Percentiles rank a stretch among this genome's conserved stretches.
Evolutionary conservation across 2,797 vertebrate species (phyloP).

Genomic region (Amphiprion clarkii): DNA sequence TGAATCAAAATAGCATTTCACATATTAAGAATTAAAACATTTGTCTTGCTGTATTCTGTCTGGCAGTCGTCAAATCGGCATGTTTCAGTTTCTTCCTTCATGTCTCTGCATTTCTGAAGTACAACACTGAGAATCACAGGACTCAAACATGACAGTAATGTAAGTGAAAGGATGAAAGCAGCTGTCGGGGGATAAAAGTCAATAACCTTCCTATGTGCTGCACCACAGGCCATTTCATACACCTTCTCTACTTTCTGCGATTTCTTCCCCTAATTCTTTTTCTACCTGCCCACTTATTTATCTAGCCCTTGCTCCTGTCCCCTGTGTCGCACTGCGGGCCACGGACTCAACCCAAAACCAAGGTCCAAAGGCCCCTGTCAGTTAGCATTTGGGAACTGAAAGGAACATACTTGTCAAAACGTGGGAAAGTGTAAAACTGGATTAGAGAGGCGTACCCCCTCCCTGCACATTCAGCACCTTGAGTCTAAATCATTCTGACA

Average conservation of each 20-base stretch:
- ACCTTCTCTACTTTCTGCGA: conserved; percentile 17
- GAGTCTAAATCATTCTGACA: conserved; percentile 70
- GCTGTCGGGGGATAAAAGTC: conserved; percentile 39
- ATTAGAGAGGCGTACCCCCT: conserved; percentile 63
- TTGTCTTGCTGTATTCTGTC: not conserved
- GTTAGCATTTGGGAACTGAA: conserved; percentile 71
- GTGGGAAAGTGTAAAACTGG: conserved; percentile 71
- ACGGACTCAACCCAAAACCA: conserved; percentile 42
- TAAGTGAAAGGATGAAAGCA: conserved; percentile 34
- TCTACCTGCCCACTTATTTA: conserved; percentile 50
- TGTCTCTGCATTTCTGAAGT: conserved; percentile 22
- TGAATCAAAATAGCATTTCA: conserved; percentile 28
- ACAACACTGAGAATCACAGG: conserved; percentile 19
- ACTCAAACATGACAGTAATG: conserved; percentile 27
- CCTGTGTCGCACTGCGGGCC: conserved; percentile 54
- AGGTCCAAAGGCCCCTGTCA: conserved; percentile 61
- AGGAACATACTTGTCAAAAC: conserved; percentile 72
- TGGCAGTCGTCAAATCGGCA: conserved; percentile 6
- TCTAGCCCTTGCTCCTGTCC: conserved; percentile 37
- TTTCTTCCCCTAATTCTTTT: not conserved
- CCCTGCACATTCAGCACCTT: conserved; percentile 34
- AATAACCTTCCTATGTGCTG: conserved; percentile 31
- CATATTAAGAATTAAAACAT: conserved; percentile 7
- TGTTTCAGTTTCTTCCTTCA: not conserved
- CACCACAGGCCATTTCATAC: conserved; percentile 31